Evolutionary conservation across 2,797 vertebrate species (phyloP), one percentile per base, ranked within the genome.

Genomic region (Hipposideros larvatus): DNA sequence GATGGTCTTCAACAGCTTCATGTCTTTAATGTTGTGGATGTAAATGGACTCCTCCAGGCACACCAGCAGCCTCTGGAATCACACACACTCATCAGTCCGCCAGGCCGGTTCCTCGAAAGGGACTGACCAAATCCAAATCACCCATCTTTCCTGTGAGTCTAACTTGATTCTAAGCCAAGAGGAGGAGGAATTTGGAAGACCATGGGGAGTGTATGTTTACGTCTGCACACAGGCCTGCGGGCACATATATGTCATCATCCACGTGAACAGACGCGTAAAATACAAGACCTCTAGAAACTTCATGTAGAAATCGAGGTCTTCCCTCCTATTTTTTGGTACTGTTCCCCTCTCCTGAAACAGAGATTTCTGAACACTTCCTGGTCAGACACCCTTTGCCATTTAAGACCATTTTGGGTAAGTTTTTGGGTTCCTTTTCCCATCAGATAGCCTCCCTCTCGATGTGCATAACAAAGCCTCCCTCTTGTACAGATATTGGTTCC

Each of bases 21-120:
- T 99, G 97, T 99, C 99, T 97, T 99, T 99, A 96, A 99, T 99
- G 97, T 99, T 99, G 97, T 99, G 99, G 97, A 99, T 99, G 97
- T 99, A 99, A 97, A 99, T 99, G 0, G 99, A 99, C 96, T 99
- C 99, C 86, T 99, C 99, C 98, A 99, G 98, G 95, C 99, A 99
- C 34, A 99, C 99, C 79, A 99, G 99, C 95, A 99, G 98, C 97
- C 99, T 99, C 99, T 99, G 98, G 15, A 98, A 98, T 74, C 97
- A 98, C 98, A 98, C 70, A 96, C 73, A 96, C 34, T 59, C 43
- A 24, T 94, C 96, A 95, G 31, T 6, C 80, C 21, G 8, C 34
- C 0, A 41, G 55, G 75, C 63, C 24, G 61, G 59, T 34, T 74
- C 68, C 48, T 0, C 7, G 22, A 31, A 37, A 70, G 75, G 74